phyloP scores from a whole-genome alignment of 2,797 vertebrate genomes.

The Siniperca scherzeri region DNA sequence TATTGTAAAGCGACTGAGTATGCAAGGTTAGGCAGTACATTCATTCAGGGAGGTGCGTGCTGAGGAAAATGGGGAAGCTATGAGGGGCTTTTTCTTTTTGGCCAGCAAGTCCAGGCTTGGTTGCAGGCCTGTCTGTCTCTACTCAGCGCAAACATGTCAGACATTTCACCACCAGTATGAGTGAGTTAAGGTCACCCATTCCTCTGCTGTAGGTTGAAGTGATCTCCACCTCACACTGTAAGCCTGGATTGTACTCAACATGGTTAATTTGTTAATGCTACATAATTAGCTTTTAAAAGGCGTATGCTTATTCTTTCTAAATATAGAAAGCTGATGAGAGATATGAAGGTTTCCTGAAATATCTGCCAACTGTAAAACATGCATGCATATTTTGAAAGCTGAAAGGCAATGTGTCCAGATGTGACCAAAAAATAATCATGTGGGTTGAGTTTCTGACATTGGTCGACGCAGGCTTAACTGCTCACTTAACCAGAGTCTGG shows the following conservation, averaged over 20 bases:
- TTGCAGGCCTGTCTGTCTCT: slow-evolving; percentile 80
- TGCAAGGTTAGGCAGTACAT: slow-evolving; percentile 44
- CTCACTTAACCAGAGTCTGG: slow-evolving; percentile 63
- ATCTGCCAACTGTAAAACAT: slow-evolving; percentile 47
- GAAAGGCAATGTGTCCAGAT: slow-evolving; percentile 65
- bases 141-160: slow-evolving; percentile 83
- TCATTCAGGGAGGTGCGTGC: slow-evolving; percentile 70
- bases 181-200: slow-evolving; percentile 54
- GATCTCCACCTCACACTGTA: slow-evolving; percentile 46
- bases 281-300: slow-evolving; percentile 65
- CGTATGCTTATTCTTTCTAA: slow-evolving; percentile 58
- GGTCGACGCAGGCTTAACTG: slow-evolving; percentile 49
- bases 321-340: slow-evolving; percentile 59
- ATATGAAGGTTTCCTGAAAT: slow-evolving; percentile 53
- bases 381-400: slow-evolving; percentile 48
- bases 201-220: slow-evolving; percentile 61
- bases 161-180: slow-evolving; percentile 81
- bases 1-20: slow-evolving; percentile 15
- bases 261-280: slow-evolving; percentile 56
- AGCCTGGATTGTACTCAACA: slow-evolving; percentile 51
- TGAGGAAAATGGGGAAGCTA: slow-evolving; percentile 72
- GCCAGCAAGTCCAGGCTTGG: slow-evolving; percentile 86
- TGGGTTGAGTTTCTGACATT: slow-evolving; percentile 69
- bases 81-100: slow-evolving; percentile 80
- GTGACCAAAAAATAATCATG: slow-evolving; percentile 72